Conservation (phyloP, 92 coral and sea anemone species). For the Palythoa caribaeorum region DNA sequence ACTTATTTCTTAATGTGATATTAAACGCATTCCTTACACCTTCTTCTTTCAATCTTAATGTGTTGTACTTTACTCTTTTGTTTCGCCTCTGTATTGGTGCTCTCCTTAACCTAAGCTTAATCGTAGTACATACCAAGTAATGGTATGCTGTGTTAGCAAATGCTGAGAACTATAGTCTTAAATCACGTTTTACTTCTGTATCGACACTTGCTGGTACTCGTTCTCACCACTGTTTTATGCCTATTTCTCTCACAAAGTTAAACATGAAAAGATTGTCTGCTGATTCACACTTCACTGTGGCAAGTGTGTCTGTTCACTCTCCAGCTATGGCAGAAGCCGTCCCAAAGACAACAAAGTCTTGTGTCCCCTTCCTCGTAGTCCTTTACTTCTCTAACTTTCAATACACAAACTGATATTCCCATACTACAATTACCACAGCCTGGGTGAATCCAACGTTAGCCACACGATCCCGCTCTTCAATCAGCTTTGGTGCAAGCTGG, state of each 20-base stretch:
- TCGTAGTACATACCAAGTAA: too few species aligned
- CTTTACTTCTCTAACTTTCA: neutral
- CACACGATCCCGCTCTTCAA: conserved; percentile 41
- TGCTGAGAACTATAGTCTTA: neutral
- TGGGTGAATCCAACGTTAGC: too few species aligned
- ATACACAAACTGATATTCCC: neutral
- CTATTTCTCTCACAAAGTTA: neutral
- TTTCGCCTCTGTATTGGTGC: too few species aligned
- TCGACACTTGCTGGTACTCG: neutral
- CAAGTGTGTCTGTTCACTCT: neutral
- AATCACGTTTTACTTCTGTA: conserved; percentile 8
- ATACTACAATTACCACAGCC: conserved; percentile 31
- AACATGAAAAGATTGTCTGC: conserved; percentile 20
- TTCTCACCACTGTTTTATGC: conserved; percentile 12
- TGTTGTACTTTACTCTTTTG: too few species aligned
- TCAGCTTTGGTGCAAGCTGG: conserved; percentile 48
- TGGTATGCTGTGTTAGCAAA: neutral
- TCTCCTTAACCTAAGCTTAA: too few species aligned
- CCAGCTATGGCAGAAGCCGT: neutral
- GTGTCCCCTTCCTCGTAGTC: conserved; percentile 21
- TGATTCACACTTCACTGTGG: conserved; percentile 9
- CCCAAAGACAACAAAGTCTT: neutral
- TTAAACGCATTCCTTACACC: too few species aligned
- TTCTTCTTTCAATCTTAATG: too few species aligned
- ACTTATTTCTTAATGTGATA: too few species aligned